Base-by-base conservation (phyloP, 2,797 vertebrate species). In the Gephyroberyx darwinii region DNA sequence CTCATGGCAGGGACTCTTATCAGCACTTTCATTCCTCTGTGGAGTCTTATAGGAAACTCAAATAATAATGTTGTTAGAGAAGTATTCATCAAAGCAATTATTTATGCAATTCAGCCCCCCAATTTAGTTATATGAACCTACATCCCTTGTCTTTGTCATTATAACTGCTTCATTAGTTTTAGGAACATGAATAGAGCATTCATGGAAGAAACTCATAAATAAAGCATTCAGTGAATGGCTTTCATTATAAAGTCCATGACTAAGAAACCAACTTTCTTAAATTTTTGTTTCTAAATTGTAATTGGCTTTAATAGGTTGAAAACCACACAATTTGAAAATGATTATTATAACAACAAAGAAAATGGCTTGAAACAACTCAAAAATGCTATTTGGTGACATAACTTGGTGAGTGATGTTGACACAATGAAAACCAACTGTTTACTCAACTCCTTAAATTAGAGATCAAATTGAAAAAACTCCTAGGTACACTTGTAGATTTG, bases 401-500 rank as follows among this genome's bases (percentile, higher is more conserved):
- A 82, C 81, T 81, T 61, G 0, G 56, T 20, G 65, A 80, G 69
- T 61, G 54, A 64, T 89, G 85, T 90, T 90, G 87, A 92, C 83
- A 75, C 80, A 83, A 71, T 71, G 82, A 57, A 82, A 88, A 86
- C 82, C 81, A 69, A 77, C 74, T 82, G 70, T 90, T 90, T 87
- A 84, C 80, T 76, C 76, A 75, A 48, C 63, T 59, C 66, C 77
- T 75, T 43, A 82, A 90, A 91, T 90, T 83, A 88, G 56, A 80
- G 83, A 86, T 87, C 62, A 81, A 82, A 57, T 58, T 57, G 30
- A 22, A 47, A 48, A 63, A 17, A 41, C 76, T 47, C 51, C 13
- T 77, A 58, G 77, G 69, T 81, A 66, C 65, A 70, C 71, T 81
- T 70, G 33, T 80, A 72, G 81, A 85, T 78, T 85, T 66, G 68